These are phyloP conservation scores for Eonycteris spelaea DNA, from an alignment of 2,113 vertebrate genomes.

Conservation along the genomic window DNA sequence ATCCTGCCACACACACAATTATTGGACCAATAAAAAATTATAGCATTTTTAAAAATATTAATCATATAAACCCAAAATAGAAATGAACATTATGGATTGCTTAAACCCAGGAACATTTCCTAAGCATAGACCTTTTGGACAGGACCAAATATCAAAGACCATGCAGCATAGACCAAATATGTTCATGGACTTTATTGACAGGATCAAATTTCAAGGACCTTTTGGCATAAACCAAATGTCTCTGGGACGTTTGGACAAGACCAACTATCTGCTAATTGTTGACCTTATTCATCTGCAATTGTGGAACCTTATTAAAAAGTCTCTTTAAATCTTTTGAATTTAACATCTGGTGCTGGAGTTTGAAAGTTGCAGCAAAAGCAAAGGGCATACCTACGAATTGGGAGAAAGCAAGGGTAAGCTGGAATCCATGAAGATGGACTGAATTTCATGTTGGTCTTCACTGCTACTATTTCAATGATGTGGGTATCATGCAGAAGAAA, in stretches of 20 bases:
- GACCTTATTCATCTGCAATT: not conserved
- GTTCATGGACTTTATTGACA: not conserved
- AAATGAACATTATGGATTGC: not conserved
- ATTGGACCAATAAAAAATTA: not conserved
- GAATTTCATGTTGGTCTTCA: not conserved
- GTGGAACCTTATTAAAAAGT: not conserved
- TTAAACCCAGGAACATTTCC: not conserved
- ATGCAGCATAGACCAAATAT: not conserved
- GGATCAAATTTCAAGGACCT: not conserved
- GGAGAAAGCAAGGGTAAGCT: not conserved
- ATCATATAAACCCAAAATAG: not conserved
- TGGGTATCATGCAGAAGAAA: not conserved
- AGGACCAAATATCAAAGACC: not conserved
- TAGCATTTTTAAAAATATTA: not conserved
- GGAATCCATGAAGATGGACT: not conserved
- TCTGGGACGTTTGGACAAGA: not conserved
- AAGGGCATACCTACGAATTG: not conserved
- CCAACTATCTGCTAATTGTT: not conserved
- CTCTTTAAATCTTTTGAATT: not conserved
- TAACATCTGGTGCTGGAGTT: not conserved
- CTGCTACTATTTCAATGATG: not conserved
- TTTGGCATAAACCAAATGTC: not conserved
- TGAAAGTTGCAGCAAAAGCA: not conserved
- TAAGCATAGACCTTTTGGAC: not conserved
- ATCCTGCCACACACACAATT: not conserved